Base-by-base conservation (phyloP, 2,113 vertebrate genomes). In the Eulemur macaco region DNA sequence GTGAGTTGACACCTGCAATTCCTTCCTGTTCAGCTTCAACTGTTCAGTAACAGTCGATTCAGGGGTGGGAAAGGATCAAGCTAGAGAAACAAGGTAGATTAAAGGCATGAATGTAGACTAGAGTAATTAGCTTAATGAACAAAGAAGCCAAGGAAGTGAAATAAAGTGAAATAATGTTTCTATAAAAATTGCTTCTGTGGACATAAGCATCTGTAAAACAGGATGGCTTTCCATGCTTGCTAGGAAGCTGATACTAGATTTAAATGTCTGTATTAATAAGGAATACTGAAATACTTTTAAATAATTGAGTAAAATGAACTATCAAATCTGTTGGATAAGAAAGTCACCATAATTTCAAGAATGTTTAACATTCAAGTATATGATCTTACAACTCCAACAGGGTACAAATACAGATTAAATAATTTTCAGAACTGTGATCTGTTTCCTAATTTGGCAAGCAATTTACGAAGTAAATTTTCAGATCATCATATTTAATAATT, bases 1-100 rank as follows among this genome's bases (percentile, higher is more conserved):
- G 99, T 99, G 99, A 99, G 99, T 99, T 99, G 99, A 99, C 99
- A 99, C 99, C 99, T 99, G 99, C 99, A 99, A 99, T 99, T 99
- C 99, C 99, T 99, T 99, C 99, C 99, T 99, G 99, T 99, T 99
- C 99, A 98, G 99, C 99, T 99, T 99, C 99, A 99, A 99, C 99
- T 99, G 99, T 99, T 99, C 99, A 99, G 99, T 99, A 99, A 99
- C 99, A 99, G 99, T 99, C 99, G 99, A 99, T 99, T 99, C 99
- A 99, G 99, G 99, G 99, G 98, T 99, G 99, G 98, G 99, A 98
- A 99, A 99, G 99, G 99, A 99, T 99, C 98, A 99, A 99, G 99
- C 98, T 98, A 98, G 98, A 99, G 98, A 98, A 99, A 98, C 98
- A 98, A 98, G 98, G 89, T 76, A 98, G 98, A 99, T 98, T 98